Base-by-base conservation (phyloP, 2,888 invertebrate genomes). In the Pollenia labialis region DNA sequence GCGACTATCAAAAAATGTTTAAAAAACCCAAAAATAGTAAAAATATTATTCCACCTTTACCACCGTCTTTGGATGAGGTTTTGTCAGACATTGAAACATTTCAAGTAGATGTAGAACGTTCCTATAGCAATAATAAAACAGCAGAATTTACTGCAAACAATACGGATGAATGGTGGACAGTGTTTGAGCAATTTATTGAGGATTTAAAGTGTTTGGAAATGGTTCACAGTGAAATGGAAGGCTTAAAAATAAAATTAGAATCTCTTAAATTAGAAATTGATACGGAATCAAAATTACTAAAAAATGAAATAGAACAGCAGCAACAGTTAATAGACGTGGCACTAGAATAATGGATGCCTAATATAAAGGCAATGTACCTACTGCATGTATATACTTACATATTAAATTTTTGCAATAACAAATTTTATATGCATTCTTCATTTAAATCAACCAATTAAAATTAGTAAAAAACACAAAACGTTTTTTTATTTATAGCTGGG, bases 81-180 rank as follows among this genome's bases (percentile, higher is more conserved):
- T 48, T 93, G 0, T 89, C 90, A 32, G 93, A 93, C 68, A 88
- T 93, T 74, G 91, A 92, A 88, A 92, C 93, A 10, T 93, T 93
- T 83, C 90, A 91, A 52, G 88, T 91, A 4, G 87, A 89, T 2
- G 88, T 89, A 44, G 84, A 87, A 1, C 42, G 82, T 48, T 10
- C 46, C 0, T 18, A 12, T 12, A 23, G 1, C 6, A 58, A 44
- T 23, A 69, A 50, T 11, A 87, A 85, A 54, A 40, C 50, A 11
- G 46, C 71, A 4, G 88, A 87, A 62, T 7, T 66, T 52, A 44
- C 90, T 84, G 68, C 58, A 69, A 8, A 87, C n/a, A 52, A 88
- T 11, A 66, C 81, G 71, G 84, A 90, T 0, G 90, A 91, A 0
- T 93, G 93, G 93, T 93, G 93, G 93, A 89, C 90, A 54, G 85